These are phyloP conservation scores for Echinarachnius parma DNA, from an alignment of 53 echinoderm and acorn worm genomes.

Conservation along the genomic window DNA sequence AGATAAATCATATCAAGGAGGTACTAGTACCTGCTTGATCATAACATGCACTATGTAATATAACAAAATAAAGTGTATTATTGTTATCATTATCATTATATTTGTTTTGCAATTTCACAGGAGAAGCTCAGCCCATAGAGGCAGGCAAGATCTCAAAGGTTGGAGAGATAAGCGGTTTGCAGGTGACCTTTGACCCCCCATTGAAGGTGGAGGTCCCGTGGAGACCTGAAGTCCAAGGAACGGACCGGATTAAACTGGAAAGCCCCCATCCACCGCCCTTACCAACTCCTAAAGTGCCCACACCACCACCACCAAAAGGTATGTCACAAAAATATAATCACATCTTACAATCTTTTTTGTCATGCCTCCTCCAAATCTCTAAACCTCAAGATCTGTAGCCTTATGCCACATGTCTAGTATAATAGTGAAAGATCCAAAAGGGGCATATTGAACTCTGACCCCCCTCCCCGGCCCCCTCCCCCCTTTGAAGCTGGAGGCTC, in stretches of 20 bases:
- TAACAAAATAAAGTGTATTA: neutral
- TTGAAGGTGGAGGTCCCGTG: constrained; percentile 36
- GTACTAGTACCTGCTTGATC: neutral
- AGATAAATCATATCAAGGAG: no score
- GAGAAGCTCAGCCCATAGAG: constrained; percentile 6
- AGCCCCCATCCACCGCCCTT: constrained; percentile 53
- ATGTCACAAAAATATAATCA: neutral
- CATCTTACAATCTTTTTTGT: no score
- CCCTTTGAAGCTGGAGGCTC: constrained; percentile 23
- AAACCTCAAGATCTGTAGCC: no score
- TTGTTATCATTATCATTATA: no score
- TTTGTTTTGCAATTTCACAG: neutral
- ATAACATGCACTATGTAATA: neutral
- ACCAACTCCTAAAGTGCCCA: constrained; percentile 57
- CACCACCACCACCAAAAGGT: constrained; percentile 66
- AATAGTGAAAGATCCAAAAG: no score
- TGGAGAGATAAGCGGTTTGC: constrained; percentile 10
- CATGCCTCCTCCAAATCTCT: no score
- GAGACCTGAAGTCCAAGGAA: constrained; percentile 18
- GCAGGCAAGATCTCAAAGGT: neutral
- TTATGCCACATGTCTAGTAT: no score
- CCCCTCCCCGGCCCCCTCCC: no score
- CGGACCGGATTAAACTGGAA: constrained; percentile 33
- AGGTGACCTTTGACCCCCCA: constrained; percentile 6
- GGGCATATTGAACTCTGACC: no score